Percentiles rank a stretch among this genome's conserved stretches.
Evolutionary conservation across 2,797 vertebrate genomes (phyloP).

Genomic region (Gallinago solitaria): DNA sequence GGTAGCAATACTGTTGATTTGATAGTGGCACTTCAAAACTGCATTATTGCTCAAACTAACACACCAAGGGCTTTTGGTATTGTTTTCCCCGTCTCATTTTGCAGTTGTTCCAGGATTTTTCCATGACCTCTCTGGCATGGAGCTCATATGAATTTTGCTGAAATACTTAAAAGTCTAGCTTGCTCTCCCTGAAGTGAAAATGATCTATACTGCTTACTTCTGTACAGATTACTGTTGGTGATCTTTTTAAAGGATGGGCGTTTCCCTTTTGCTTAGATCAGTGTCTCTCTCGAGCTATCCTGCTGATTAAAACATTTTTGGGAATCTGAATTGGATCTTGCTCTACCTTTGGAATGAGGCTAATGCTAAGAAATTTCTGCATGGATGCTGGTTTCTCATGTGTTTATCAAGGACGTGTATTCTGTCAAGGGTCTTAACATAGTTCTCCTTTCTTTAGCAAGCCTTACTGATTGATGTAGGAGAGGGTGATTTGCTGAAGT

Average conservation of each 20-base stretch:
- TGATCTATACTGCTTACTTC: neutral
- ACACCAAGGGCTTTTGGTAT: neutral
- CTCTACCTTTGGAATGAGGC: neutral
- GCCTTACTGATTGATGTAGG: neutral
- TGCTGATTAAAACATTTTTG: neutral
- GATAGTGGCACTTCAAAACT: conserved; percentile 22
- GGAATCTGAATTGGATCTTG: neutral
- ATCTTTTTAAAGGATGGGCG: neutral
- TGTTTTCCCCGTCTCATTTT: neutral
- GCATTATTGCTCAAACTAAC: conserved; percentile 1
- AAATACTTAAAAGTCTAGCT: neutral
- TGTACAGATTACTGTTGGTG: rapidly evolving
- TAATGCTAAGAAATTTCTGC: neutral
- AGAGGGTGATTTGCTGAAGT: neutral
- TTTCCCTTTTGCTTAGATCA: neutral
- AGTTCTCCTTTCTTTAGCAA: neutral
- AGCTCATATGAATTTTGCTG: neutral
- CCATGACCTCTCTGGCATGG: neutral
- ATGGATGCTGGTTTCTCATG: neutral
- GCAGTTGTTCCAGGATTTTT: neutral
- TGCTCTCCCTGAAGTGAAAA: neutral
- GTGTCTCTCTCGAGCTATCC: neutral
- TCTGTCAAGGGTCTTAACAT: neutral
- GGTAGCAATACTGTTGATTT: conserved; percentile 30
- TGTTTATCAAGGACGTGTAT: neutral